Conservation (phyloP, 2,888 invertebrate genomes). For the Coenonympha glycerion region DNA sequence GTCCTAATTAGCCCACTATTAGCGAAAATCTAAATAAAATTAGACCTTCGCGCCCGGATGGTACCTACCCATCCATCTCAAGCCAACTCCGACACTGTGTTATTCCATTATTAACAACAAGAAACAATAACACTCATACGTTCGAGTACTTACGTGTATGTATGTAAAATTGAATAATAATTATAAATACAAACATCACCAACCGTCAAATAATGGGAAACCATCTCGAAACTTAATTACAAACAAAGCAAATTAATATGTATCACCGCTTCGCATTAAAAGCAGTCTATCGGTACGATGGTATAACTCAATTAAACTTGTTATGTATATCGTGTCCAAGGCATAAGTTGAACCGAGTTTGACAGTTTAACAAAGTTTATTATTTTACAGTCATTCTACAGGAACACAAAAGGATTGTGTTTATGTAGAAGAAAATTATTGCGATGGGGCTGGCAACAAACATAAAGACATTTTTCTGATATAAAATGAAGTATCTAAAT, state of each 20-base stretch:
- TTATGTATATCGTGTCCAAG: neutral
- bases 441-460: too few species aligned
- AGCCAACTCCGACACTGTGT: conserved; percentile 6
- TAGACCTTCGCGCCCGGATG: too few species aligned
- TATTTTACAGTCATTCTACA: too few species aligned
- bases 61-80: too few species aligned
- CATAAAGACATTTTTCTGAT: too few species aligned
- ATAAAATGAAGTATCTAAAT: too few species aligned
- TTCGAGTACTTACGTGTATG: conserved; percentile 5
- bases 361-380: too few species aligned
- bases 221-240: conserved; percentile 31
- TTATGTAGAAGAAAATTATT: too few species aligned
- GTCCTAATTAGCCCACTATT: too few species aligned
- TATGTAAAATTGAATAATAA: conserved; percentile 27
- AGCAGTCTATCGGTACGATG: conserved; percentile 30
- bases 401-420: too few species aligned
- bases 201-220: conserved; percentile 25
- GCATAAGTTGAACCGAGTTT: conserved; percentile 5
- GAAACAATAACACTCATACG: neutral
- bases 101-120: conserved; percentile 6
- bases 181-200: conserved; percentile 26
- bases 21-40: too few species aligned
- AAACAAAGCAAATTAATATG: conserved; percentile 35
- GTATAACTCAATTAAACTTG: conserved; percentile 29
- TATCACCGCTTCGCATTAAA: conserved; percentile 31